A percentile compares a stretch with the other conserved stretches of the same genome.
Evolutionary conservation across 2,797 vertebrate genomes (phyloP).

Genomic region (Botia kubotai): DNA sequence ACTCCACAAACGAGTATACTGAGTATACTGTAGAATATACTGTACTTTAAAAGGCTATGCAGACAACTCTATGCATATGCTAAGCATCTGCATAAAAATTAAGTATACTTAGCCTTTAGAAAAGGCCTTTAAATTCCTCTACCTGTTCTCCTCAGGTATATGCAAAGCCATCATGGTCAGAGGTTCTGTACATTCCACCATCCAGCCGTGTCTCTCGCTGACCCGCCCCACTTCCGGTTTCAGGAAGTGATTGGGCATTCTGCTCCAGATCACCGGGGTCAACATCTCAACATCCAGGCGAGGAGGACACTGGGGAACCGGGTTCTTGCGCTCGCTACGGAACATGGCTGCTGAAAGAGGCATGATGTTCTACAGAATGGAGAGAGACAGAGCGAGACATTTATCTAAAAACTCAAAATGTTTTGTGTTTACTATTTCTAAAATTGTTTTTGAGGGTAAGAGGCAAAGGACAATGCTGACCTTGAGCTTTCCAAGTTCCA

Average conservation of each 20-base stretch:
- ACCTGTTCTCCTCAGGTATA: conserved; percentile 96
- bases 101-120: no score
- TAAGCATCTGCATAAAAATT: no score
- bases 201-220: conserved; percentile 88
- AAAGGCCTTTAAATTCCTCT: not conserved
- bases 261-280: conserved; percentile 92
- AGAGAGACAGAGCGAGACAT: not conserved
- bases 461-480: conserved; percentile 64
- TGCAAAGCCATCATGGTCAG: conserved; percentile 95
- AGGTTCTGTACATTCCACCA: conserved; percentile 86
- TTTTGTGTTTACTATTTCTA: no score
- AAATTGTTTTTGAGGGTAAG: not conserved
- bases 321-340: conserved; percentile 88
- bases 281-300: conserved; percentile 88
- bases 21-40: no score
- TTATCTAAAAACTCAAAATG: not conserved
- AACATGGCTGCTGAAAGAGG: conserved; percentile 97
- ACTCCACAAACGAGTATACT: no score
- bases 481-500: conserved; percentile 94
- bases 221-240: conserved; percentile 79
- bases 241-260: conserved; percentile 91
- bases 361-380: conserved; percentile 89
- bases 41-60: no score
- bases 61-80: no score
- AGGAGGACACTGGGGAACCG: conserved; percentile 90